Percentiles rank a stretch among this genome's conserved stretches.
Evolutionary conservation across 1,140 invertebrate genomes (phyloP).

Genomic region (Ceratosolen fusciceps): DNA sequence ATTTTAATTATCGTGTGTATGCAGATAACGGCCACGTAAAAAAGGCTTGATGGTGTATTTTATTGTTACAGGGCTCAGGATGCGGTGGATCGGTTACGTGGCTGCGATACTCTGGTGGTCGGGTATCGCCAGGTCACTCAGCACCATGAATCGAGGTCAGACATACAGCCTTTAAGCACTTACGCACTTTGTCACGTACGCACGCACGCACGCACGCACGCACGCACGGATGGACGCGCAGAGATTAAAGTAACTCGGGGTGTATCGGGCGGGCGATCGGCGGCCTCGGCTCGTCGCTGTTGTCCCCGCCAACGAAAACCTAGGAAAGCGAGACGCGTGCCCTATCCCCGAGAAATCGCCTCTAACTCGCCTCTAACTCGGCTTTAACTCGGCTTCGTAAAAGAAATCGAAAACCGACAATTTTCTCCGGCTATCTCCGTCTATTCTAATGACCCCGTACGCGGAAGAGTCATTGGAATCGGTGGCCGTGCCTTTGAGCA

Average conservation of each 20-base stretch:
- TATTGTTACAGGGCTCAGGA: slow-evolving; percentile 67
- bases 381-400: too few relatives aligned
- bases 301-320: neutral
- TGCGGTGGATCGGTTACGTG: slow-evolving; percentile 72
- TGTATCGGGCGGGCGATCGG: neutral
- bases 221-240: neutral
- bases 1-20: neutral
- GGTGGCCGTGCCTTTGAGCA: neutral
- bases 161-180: neutral
- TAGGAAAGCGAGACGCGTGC: neutral
- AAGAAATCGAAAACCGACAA: slow-evolving; percentile 21
- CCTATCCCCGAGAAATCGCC: neutral
- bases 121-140: slow-evolving; percentile 70
- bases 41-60: slow-evolving; percentile 21
- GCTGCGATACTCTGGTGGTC: slow-evolving; percentile 72
- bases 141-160: slow-evolving; percentile 71
- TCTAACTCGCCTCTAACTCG: neutral
- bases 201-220: neutral
- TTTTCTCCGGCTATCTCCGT: neutral
- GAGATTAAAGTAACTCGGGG: slow-evolving; percentile 13
- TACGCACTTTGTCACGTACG: neutral
- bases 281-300: neutral
- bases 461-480: neutral
- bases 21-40: neutral
- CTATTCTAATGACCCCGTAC: slow-evolving; percentile 12